phyloP scores from a whole-genome alignment of 2,797 vertebrate species.

The Crypturellus tataupa region DNA sequence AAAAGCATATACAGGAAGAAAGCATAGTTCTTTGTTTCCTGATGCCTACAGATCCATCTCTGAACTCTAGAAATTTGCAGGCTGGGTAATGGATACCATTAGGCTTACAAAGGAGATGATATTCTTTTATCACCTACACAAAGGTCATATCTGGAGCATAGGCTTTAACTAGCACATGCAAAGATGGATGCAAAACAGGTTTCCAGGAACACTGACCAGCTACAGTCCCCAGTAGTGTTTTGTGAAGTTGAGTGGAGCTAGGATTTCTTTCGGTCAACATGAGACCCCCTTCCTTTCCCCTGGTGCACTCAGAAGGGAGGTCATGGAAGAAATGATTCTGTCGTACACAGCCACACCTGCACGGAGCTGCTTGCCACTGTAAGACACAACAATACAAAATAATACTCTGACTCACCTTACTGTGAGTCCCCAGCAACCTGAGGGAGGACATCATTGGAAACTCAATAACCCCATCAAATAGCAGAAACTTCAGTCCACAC shows the following conservation, averaged over 20 bases:
- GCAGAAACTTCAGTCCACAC: neutral
- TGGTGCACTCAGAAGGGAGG: neutral
- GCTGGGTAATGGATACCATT: neutral
- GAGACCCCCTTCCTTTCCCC: neutral
- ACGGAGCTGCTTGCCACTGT: neutral
- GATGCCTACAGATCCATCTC: neutral
- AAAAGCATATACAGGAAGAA: constrained; percentile 10
- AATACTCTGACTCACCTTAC: neutral
- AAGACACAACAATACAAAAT: neutral
- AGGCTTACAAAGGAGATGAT: constrained; percentile 28
- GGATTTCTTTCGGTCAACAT: neutral
- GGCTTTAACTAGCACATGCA: neutral
- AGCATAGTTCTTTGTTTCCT: constrained; percentile 21
- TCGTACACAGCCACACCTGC: neutral
- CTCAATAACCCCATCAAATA: neutral
- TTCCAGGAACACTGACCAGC: constrained; percentile 2
- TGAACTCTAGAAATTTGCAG: constrained; percentile 22
- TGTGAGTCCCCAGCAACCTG: fast-evolving
- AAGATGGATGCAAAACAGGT: neutral
- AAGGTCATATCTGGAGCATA: neutral
- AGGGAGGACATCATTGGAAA: neutral
- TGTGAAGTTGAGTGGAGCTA: neutral
- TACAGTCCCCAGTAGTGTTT: neutral
- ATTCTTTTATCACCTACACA: constrained; percentile 5
- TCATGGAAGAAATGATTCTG: neutral